phyloP scores from a whole-genome alignment of 2,113 vertebrate species.

The Paraplagusia blochii region DNA sequence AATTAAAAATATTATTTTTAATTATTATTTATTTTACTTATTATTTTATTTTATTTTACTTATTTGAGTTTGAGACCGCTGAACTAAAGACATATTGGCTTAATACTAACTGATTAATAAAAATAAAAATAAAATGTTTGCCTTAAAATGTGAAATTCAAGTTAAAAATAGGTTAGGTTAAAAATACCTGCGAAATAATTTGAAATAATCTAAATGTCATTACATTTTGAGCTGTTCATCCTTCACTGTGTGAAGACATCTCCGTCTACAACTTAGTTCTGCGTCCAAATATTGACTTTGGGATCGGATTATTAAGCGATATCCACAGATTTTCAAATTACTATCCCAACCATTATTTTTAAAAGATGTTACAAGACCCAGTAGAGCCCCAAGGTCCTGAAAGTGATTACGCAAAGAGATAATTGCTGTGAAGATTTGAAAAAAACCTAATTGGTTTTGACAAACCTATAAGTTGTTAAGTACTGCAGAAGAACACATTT shows the following conservation, averaged over 20 bases:
- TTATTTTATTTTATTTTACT: no score
- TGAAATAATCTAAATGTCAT: not conserved
- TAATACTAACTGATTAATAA: no score
- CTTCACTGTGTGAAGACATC: constrained; percentile 60
- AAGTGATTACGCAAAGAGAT: constrained; percentile 80
- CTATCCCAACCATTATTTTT: constrained; percentile 78
- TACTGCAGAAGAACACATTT: constrained; percentile 79
- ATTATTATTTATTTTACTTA: no score
- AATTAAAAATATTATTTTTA: no score
- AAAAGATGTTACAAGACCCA: constrained; percentile 71
- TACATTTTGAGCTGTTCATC: constrained; percentile 54
- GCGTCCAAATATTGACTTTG: constrained; percentile 77
- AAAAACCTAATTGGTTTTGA: constrained; percentile 79
- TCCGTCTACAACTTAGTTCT: constrained; percentile 70
- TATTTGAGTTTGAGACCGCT: no score
- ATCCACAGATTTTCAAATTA: constrained; percentile 78
- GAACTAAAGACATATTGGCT: no score
- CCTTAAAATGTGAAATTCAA: no score
- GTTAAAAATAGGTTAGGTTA: no score
- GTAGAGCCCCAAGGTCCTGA: constrained; percentile 75
- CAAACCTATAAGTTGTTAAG: constrained; percentile 79
- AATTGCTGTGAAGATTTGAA: constrained; percentile 82
- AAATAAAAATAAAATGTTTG: no score
- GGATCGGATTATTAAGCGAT: constrained; percentile 82
- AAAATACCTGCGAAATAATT: no score